These are phyloP conservation scores for Nudaria mundana DNA, from an alignment of 2,888 invertebrate species.

Conservation along the genomic window DNA sequence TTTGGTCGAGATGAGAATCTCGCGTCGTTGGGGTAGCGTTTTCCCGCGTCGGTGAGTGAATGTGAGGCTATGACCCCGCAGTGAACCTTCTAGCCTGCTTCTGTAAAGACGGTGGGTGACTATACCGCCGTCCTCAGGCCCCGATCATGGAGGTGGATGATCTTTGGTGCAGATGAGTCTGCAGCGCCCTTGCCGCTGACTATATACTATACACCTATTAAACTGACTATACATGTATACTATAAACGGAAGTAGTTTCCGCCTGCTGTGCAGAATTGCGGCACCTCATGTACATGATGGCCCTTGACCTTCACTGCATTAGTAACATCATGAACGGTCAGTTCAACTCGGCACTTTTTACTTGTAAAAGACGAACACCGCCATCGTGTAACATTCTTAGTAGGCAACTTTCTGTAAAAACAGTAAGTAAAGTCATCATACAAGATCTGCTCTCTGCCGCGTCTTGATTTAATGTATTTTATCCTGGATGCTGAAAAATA, in stretches of 20 bases:
- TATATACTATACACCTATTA: not conserved
- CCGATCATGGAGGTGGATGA: too few relatives aligned
- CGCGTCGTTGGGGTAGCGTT: too few relatives aligned
- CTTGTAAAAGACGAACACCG: slow-evolving; percentile 17
- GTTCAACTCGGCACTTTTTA: slow-evolving; percentile 11
- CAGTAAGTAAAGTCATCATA: slow-evolving; percentile 13
- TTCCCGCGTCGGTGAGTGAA: too few relatives aligned
- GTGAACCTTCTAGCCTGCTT: too few relatives aligned
- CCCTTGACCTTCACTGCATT: slow-evolving; percentile 4
- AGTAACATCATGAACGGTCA: slow-evolving; percentile 3
- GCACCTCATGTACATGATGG: slow-evolving; percentile 5
- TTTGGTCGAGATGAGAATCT: too few relatives aligned
- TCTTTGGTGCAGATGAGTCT: too few relatives aligned
- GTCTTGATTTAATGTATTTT: slow-evolving; percentile 15
- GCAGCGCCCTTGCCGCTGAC: too few relatives aligned
- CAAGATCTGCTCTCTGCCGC: slow-evolving; percentile 14
- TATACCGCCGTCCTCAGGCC: too few relatives aligned
- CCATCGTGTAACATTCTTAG: slow-evolving; percentile 10
- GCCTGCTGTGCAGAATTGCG: not conserved
- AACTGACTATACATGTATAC: too few relatives aligned
- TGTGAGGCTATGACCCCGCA: too few relatives aligned
- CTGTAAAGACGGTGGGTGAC: too few relatives aligned
- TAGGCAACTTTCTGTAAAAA: not conserved
- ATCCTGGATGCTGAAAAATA: slow-evolving; percentile 3
- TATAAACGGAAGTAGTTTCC: slow-evolving; percentile 6